phyloP scores from a whole-genome alignment of 2,888 invertebrate species.

The Rotaria socialis region DNA sequence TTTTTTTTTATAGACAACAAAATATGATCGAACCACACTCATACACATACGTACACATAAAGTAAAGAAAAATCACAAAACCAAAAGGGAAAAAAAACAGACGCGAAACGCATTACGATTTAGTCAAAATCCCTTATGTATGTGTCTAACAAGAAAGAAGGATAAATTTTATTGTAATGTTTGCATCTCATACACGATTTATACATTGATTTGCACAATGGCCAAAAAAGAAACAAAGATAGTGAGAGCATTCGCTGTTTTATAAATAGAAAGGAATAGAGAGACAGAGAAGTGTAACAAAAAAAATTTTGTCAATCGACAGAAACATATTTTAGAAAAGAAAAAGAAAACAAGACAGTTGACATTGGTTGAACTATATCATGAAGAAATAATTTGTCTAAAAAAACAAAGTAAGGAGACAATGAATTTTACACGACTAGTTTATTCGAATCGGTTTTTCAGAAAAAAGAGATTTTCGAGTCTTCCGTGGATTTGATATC shows the following conservation, averaged over 20 bases:
- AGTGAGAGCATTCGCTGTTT: background rate
- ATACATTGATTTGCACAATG: constrained; percentile 6
- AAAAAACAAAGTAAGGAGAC: background rate
- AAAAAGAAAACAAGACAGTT: background rate
- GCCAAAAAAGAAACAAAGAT: background rate
- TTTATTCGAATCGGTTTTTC: constrained; percentile 34
- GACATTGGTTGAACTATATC: no score
- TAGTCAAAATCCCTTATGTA: background rate
- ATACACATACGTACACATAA: background rate
- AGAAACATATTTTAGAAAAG: background rate
- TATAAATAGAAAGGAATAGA: background rate
- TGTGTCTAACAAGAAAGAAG: background rate
- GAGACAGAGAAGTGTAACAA: background rate
- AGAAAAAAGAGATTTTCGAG: constrained; percentile 22
- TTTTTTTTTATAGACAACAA: background rate
- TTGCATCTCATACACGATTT: background rate
- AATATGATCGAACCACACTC: constrained; percentile 14
- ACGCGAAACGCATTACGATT: background rate
- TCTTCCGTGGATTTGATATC: background rate
- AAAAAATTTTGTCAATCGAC: background rate
- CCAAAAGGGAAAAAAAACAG: background rate
- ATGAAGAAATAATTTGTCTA: background rate
- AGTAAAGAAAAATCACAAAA: background rate
- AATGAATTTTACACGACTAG: background rate
- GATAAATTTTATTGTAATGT: background rate